Conservation (phyloP, 2,888 invertebrate species). For the Chymomyza caudatula region DNA sequence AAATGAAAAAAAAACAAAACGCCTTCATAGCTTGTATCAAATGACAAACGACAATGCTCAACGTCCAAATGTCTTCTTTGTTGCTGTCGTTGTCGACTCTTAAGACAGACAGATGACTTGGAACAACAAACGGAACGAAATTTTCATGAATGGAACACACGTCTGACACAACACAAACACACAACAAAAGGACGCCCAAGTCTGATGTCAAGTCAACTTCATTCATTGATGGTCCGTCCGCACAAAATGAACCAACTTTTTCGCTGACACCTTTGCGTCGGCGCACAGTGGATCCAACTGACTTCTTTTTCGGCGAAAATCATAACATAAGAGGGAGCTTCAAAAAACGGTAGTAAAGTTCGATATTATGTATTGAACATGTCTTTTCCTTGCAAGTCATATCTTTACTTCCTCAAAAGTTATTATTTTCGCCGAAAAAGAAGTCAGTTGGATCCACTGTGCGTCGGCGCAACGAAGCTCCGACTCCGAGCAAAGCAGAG, state of each 20-base stretch:
- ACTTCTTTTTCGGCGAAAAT: too few species aligned
- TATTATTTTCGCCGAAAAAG: too few species aligned
- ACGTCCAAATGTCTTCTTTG: background rate
- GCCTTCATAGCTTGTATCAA: conserved; percentile 60
- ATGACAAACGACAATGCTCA: conserved; percentile 63
- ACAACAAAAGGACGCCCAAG: conserved; percentile 31
- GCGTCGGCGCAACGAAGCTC: too few species aligned
- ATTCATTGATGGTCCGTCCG: background rate
- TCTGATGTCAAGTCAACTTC: background rate
- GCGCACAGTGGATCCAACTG: too few species aligned
- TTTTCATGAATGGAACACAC: conserved; percentile 51
- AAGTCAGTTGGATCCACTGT: too few species aligned
- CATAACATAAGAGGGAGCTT: too few species aligned
- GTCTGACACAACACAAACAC: conserved; percentile 15
- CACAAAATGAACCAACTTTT: background rate
- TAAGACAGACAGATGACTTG: conserved; percentile 46
- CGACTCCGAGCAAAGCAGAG: too few species aligned
- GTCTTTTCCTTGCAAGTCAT: too few species aligned
- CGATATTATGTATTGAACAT: too few species aligned
- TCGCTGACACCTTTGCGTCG: background rate
- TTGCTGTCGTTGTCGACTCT: conserved; percentile 15
- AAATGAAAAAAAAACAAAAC: conserved; percentile 38
- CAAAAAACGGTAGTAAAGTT: too few species aligned
- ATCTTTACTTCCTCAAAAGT: too few species aligned
- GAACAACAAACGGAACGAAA: conserved; percentile 27